Conservation (phyloP, 2,888 invertebrate genomes). For the Fragum whitleyi region DNA sequence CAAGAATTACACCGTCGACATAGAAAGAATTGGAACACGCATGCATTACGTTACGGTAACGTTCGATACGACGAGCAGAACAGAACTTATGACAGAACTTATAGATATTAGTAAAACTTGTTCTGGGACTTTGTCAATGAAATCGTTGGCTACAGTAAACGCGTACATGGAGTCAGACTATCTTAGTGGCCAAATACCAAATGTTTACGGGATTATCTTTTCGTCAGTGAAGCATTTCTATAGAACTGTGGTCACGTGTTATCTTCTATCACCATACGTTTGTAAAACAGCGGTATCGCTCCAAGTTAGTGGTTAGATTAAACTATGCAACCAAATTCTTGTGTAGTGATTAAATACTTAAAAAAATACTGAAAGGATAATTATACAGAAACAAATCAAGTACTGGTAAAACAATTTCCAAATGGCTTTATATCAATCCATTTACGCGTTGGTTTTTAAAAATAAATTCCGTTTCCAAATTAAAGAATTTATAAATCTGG, state of each 20-base stretch:
- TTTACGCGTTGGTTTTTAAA: too few relatives aligned
- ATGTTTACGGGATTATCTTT: slow-evolving; percentile 52
- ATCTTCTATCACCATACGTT: slow-evolving; percentile 38
- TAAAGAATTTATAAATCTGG: too few relatives aligned
- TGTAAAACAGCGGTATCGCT: slow-evolving; percentile 47
- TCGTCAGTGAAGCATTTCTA: slow-evolving; percentile 27
- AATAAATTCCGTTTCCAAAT: too few relatives aligned
- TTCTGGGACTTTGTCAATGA: slow-evolving; percentile 36
- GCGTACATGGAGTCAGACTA: slow-evolving; percentile 41
- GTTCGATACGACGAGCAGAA: not conserved
- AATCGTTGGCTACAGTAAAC: slow-evolving; percentile 42
- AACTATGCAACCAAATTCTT: not conserved
- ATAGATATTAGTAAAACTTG: slow-evolving; percentile 32
- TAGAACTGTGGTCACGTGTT: slow-evolving; percentile 38
- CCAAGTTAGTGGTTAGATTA: slow-evolving; percentile 39
- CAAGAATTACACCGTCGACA: slow-evolving; percentile 31
- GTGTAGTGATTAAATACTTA: too few relatives aligned
- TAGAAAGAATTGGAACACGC: slow-evolving; percentile 42
- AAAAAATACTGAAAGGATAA: too few relatives aligned
- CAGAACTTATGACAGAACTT: slow-evolving; percentile 30
- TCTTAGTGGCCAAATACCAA: slow-evolving; percentile 28
- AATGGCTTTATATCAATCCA: too few relatives aligned
- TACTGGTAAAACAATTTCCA: too few relatives aligned
- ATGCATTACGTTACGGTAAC: slow-evolving; percentile 53
- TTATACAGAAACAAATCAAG: too few relatives aligned